These are phyloP conservation scores for Halcyon malimbica DNA, from an alignment of 2,113 vertebrate species.

Conservation along the genomic window DNA sequence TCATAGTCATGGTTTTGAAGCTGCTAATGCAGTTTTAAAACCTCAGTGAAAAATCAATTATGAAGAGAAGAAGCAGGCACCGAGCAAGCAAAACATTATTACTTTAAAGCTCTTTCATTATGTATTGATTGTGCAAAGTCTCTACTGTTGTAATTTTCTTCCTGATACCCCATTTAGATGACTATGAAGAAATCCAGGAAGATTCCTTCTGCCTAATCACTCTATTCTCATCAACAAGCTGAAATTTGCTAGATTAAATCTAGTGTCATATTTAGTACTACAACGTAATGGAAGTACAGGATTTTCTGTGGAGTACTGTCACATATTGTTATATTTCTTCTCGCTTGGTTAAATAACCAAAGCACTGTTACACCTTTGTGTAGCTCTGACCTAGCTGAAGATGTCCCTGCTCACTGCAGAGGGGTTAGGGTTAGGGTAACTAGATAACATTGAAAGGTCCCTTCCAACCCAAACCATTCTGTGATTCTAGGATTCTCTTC, in stretches of 20 bases:
- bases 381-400: not conserved
- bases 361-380: rapidly evolving
- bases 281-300: not conserved
- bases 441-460: not conserved
- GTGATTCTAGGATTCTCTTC: not conserved
- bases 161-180: not conserved
- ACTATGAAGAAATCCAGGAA: not conserved
- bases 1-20: not conserved
- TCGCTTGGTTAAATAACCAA: not conserved
- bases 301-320: not conserved
- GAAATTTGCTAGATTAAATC: not conserved
- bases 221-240: not conserved
- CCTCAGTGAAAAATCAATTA: not conserved
- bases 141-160: not conserved
- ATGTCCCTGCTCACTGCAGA: not conserved
- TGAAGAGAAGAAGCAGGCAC: not conserved
- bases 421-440: not conserved
- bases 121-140: not conserved
- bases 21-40: not conserved
- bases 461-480: too few species aligned
- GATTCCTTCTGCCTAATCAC: not conserved
- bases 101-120: not conserved
- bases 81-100: not conserved
- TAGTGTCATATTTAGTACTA: not conserved
- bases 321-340: rapidly evolving